Evolutionary conservation across 2,888 invertebrate species (phyloP), one percentile per base, ranked within the genome.

Genomic region (Lithophane socia): DNA sequence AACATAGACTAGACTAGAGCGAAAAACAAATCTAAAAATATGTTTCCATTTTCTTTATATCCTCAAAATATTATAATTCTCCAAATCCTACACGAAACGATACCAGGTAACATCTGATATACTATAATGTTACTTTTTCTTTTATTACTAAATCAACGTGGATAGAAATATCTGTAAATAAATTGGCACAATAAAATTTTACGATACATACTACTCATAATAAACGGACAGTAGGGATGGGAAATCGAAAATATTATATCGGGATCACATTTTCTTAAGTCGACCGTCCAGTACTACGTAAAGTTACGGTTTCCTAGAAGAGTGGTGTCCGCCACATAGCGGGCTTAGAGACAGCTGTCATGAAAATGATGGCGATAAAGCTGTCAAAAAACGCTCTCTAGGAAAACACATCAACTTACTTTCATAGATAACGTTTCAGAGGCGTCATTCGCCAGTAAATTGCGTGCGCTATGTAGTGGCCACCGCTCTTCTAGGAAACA

Each of bases 71-170:
- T 37, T 37, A 44, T 12, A 63, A 56, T 42, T 56, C n/a, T 18
- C 42, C n/a, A 44, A 73, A 64, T 56, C 18, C 44, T 42, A 61
- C 16, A 52, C 37, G 70, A 67, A 58, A 44, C n/a, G 24, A 75
- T 64, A 64, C 56, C 3, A 37, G 37, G 37, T 16, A 71, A 13
- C 7, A 64, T 64, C 61, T 47, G 70, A 84, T 71, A 24, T 67
- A 68, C 37, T 63, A 47, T 70, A 67, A 67, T 63, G 61, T 76
- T 49, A 49, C 42, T 76, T 75, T 73, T 71, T 64, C 56, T 82
- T 83, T 86, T 86, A 83, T 86, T 74, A 82, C 77, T 82, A 86
- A 83, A 86, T 83, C 83, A 86, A 86, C 73, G 83, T 72, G 68
- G 83, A 82, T 83, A 83, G 71, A 83, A 83, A 82, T 74, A 82